A percentile compares a stretch with the other conserved stretches of the same genome.
phyloP scores from a whole-genome alignment of 2,888 invertebrate genomes.

The Andrena dorsata region DNA sequence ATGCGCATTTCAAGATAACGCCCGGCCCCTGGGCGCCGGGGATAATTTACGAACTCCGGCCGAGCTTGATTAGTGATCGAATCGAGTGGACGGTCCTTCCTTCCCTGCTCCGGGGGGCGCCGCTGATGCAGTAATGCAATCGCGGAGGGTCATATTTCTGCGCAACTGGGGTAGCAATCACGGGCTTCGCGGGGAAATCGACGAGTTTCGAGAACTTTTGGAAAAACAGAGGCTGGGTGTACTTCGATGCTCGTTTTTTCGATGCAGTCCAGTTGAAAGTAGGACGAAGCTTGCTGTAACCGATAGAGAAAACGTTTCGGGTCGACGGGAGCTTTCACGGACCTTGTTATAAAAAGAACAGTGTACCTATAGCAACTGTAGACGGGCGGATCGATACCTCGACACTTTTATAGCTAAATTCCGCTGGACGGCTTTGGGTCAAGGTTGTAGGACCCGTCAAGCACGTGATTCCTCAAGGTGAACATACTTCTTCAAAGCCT shows the following conservation, averaged over 20 bases:
- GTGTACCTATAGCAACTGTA: neutral
- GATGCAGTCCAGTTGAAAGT: too few species aligned
- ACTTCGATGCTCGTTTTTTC: too few species aligned
- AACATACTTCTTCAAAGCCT: neutral
- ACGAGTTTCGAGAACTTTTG: too few species aligned
- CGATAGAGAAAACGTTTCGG: neutral
- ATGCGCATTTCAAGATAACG: conserved; percentile 49
- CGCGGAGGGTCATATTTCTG: neutral
- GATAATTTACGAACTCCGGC: conserved; percentile 27
- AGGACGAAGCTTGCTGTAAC: neutral
- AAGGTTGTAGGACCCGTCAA: neutral
- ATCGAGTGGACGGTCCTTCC: neutral
- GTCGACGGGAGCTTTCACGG: neutral
- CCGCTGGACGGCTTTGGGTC: neutral
- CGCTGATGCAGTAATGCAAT: neutral
- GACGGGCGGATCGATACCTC: neutral
- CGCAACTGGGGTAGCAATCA: neutral
- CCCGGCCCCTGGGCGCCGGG: conserved; percentile 15
- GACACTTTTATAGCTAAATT: conserved; percentile 12
- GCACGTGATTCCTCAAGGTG: neutral
- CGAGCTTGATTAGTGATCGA: conserved; percentile 5
- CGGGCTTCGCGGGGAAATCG: too few species aligned
- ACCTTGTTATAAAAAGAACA: neutral
- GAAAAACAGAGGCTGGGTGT: too few species aligned
- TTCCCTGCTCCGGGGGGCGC: neutral